Evolutionary conservation across 2,797 vertebrate species (phyloP).

Genomic region (Steatocranus sp.): DNA sequence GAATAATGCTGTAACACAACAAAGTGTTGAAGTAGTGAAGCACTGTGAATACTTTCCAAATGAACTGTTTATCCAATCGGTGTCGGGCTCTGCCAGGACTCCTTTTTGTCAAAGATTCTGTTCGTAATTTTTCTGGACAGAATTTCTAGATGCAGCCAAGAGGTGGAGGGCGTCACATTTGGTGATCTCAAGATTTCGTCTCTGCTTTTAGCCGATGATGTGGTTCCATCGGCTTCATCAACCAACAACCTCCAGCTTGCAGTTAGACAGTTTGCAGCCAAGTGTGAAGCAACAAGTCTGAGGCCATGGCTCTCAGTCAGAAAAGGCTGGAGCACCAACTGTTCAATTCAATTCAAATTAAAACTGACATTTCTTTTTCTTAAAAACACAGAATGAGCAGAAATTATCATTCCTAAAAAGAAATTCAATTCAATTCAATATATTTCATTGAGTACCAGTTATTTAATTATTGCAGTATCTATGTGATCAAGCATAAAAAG

Average conservation of each 20-base stretch:
- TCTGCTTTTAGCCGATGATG: background rate
- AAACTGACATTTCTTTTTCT: background rate
- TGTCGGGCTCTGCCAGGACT: background rate
- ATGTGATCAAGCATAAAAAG: background rate
- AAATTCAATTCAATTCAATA: background rate
- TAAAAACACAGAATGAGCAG: background rate
- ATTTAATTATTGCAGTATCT: background rate
- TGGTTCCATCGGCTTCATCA: background rate
- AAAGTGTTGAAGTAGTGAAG: background rate
- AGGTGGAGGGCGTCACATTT: fast-evolving
- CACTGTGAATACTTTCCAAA: background rate
- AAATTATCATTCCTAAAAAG: background rate
- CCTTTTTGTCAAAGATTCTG: background rate
- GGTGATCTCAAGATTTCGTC: background rate
- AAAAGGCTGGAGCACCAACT: background rate
- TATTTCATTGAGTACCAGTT: background rate
- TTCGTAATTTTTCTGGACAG: background rate
- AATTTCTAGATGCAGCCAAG: background rate
- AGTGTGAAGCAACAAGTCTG: background rate
- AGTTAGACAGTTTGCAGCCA: background rate
- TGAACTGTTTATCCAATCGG: background rate
- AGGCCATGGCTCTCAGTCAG: background rate
- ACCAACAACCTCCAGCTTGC: background rate
- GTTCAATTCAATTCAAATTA: background rate
- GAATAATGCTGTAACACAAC: background rate